Base-by-base conservation (phyloP, 2,888 invertebrate species). In the Griposia aprilina region DNA sequence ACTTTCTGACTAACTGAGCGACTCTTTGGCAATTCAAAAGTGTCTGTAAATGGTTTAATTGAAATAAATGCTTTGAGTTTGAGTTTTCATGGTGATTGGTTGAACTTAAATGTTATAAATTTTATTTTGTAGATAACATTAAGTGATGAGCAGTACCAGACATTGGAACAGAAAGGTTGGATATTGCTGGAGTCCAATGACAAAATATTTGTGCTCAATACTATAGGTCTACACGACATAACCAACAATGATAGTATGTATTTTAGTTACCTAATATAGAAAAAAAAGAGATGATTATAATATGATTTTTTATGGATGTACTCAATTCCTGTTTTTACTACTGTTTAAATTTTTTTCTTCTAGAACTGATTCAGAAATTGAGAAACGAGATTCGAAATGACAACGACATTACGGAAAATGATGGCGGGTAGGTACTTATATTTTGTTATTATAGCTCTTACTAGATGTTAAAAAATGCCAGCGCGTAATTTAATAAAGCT, bases 141-240 rank as follows among this genome's bases (percentile, higher is more conserved):
- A 79, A 94, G 90, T 83, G 95, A 96, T 89, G 94, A 94, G 62
- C 96, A 96, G 78, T 96, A 95, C 87, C 93, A 93, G 79, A 90
- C 92, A 81, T 87, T 96, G 59, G 94, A 96, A 87, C 91, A 94
- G 80, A 96, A 95, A 87, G 96, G 96, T n/a, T 96, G 96, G 96
- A 92, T 96, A 72, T 86, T 96, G 75, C 87, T 97, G 41, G 95
- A 96, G 85, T 91, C 91, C 17, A 93, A 92, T 87, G 94, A 95
- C 52, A 96, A 94, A 91, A 90, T 94, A 82, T 96, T 91, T 90
- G 89, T 96, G 8, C 91, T 96, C 57, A 94, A 96, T 80, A 92
- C 94, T 62, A 87, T 93, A 68, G 96, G 96, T 48, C 93, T 96
- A 17, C 96, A 96, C 86, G 96, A 96, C 74, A 94, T 96, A 45